Evolutionary conservation across 1,140 invertebrate species (phyloP), one percentile per base, ranked within the genome.

Genomic region (Lordiphosa stackelbergi): DNA sequence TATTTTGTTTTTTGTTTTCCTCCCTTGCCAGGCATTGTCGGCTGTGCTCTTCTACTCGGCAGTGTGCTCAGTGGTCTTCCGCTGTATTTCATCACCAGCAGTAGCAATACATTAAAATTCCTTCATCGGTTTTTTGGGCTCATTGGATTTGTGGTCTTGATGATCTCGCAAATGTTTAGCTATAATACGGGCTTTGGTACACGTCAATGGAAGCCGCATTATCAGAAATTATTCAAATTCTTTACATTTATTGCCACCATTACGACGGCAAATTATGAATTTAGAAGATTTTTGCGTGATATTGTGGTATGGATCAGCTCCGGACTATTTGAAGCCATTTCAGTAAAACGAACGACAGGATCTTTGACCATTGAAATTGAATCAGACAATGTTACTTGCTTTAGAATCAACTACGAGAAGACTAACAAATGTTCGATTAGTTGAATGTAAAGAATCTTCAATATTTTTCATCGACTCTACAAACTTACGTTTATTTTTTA

Each of bases 161-260:
- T 85, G 79, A 53, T 75, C 6, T 81, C 85, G 0, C 85, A 86
- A 59, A 72, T 85, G 45, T 78, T 63, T n/a, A 69, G 85, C 53
- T 86, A 86, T 47, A 73, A 85, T 16, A 86, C 85, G 11, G 85
- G 85, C 11, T 86, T 86, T 35, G 85, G 81, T 1, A 42, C 53
- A 1, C 77, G 85, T 7, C 85, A 86, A 24, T 79, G 81, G 63
- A 75, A 62, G n/a, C 22, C 61, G 0, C 60, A 70, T 11, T 64
- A 77, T n/a, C 57, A 77, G 31, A 71, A 71, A 10, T 35, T 77
- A 4, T 66, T 78, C 10, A 83, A 83, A 31, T 57, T 83, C n/a
- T 77, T 77, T 34, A 83, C 77, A 24, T 84, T 83, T 54, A 70
- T 83, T 8, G 77, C 51, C 0, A 65, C 46, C 10, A 43, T 81